Conservation (phyloP, 2,888 invertebrate species). For the Nephrotoma appendiculata region DNA sequence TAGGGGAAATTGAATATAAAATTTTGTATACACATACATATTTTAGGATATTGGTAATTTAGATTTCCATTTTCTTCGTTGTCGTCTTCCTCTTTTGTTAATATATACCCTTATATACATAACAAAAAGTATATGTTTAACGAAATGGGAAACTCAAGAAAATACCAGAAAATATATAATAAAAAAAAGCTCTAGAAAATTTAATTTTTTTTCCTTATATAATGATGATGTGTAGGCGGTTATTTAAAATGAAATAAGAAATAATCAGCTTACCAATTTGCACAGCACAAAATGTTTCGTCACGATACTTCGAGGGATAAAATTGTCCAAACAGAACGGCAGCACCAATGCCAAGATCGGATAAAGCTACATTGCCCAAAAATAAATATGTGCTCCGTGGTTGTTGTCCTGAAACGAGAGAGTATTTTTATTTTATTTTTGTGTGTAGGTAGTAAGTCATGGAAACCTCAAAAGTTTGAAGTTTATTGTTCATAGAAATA, state of each 20-base stretch:
- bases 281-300: slow-evolving; percentile 29
- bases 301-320: slow-evolving; percentile 27
- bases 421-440: no score
- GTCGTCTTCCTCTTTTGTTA: neutral
- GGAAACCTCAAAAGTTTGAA: no score
- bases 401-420: slow-evolving; percentile 37
- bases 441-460: no score
- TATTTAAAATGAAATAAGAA: neutral
- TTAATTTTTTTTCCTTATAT: neutral
- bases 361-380: slow-evolving; percentile 48
- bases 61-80: neutral
- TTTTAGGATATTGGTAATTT: neutral
- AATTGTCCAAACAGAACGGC: slow-evolving; percentile 40
- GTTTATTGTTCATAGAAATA: no score
- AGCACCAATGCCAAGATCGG: slow-evolving; percentile 46
- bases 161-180: neutral
- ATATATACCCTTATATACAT: neutral
- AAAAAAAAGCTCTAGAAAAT: neutral
- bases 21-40: neutral
- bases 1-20: neutral
- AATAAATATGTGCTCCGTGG: slow-evolving; percentile 48
- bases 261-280: slow-evolving; percentile 26
- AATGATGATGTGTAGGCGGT: neutral
- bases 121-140: neutral
- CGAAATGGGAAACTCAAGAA: neutral